These are phyloP conservation scores for Merops nubicus DNA, from an alignment of 2,113 vertebrate species.

Conservation along the genomic window DNA sequence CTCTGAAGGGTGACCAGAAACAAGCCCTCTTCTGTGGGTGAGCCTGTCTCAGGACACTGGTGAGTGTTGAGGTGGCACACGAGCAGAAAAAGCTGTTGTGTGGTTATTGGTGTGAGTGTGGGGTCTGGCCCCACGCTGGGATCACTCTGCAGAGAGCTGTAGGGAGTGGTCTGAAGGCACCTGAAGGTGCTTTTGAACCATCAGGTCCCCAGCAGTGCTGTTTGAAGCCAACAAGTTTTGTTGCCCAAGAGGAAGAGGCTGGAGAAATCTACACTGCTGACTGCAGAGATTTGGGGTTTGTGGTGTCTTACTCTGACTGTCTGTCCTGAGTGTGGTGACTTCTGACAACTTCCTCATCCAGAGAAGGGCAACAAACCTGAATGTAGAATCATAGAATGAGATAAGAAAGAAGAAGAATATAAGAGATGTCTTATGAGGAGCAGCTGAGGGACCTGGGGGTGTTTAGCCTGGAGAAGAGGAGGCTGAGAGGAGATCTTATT, in stretches of 20 bases:
- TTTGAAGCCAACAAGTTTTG: background rate
- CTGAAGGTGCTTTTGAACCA: background rate
- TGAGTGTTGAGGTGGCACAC: accelerated
- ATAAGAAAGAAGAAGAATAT: too few species aligned
- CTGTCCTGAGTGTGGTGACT: accelerated
- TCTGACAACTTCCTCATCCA: too few species aligned
- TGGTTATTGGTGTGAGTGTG: accelerated
- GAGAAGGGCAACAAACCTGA: too few species aligned
- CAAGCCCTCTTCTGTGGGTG: accelerated
- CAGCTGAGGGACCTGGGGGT: too few species aligned
- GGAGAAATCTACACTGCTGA: background rate
- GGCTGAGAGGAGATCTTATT: too few species aligned
- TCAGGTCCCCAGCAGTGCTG: background rate
- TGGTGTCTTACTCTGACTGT: accelerated
- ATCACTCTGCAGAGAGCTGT: background rate
- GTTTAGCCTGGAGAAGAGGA: too few species aligned
- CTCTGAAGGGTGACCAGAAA: background rate
- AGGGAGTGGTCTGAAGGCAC: background rate
- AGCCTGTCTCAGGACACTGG: background rate
- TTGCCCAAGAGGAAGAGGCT: background rate
- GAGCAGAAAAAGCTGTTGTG: background rate
- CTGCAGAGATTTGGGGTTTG: accelerated
- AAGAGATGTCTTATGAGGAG: too few species aligned
- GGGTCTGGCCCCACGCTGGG: accelerated
- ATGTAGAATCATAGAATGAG: too few species aligned